Conservation (phyloP, 2,888 invertebrate species). For the Drosophila mettleri region DNA sequence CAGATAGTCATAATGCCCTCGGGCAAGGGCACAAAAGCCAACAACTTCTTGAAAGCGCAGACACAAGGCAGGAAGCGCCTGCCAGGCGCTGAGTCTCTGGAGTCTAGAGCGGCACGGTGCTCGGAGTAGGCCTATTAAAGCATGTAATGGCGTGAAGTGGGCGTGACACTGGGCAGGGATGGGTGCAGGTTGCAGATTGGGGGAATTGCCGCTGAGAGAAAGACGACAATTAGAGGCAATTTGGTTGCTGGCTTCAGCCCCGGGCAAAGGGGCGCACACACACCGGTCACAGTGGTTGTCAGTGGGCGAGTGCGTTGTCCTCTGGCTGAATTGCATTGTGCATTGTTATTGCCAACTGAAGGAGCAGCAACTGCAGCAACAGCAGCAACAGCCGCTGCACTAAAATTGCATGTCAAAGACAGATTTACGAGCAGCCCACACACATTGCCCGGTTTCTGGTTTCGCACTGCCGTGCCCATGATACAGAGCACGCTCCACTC, state of each 20-base stretch:
- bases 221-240: constrained; percentile 77
- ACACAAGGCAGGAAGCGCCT: constrained; percentile 55
- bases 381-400: constrained; percentile 72
- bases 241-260: constrained; percentile 47
- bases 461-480: constrained; percentile 16
- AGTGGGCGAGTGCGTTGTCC: constrained; percentile 67
- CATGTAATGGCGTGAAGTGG: constrained; percentile 77
- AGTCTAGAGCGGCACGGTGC: not conserved
- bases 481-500: not conserved
- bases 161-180: constrained; percentile 51
- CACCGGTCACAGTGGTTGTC: constrained; percentile 5
- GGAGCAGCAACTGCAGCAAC: constrained; percentile 58
- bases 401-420: constrained; percentile 79
- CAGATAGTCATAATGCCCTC: constrained; percentile 15
- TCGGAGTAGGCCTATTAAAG: constrained; percentile 69
- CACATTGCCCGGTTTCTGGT: constrained; percentile 31
- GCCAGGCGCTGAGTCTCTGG: constrained; percentile 14
- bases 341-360: constrained; percentile 36
- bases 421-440: constrained; percentile 70
- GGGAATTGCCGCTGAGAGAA: constrained; percentile 48
- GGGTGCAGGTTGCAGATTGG: constrained; percentile 36
- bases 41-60: constrained; percentile 58
- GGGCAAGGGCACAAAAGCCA: constrained; percentile 46
- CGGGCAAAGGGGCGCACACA: constrained; percentile 16
- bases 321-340: constrained; percentile 52